Evolutionary conservation across 2,797 vertebrate species (phyloP).

Genomic region (Crenichthys baileyi): DNA sequence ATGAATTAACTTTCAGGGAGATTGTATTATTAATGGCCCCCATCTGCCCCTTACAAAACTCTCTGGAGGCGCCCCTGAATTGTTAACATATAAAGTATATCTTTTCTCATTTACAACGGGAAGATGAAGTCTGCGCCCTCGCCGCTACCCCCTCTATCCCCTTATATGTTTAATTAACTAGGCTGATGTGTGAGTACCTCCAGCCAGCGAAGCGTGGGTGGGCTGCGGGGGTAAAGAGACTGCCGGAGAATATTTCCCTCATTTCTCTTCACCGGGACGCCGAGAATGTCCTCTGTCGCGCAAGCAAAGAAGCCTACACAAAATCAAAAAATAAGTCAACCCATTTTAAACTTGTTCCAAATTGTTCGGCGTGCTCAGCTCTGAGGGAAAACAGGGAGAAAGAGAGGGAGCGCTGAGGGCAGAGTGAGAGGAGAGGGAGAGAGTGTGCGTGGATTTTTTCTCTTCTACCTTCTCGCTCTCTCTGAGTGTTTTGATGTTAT

Average conservation of each 20-base stretch:
- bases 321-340: conserved; percentile 47
- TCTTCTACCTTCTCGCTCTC: neutral
- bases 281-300: conserved; percentile 44
- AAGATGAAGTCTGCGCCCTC: conserved; percentile 59
- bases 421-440: conserved; percentile 12
- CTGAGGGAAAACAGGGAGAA: conserved; percentile 12
- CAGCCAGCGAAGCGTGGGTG: conserved; percentile 71
- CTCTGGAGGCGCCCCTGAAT: neutral
- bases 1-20: too few relatives aligned
- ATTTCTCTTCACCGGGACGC: conserved; percentile 45
- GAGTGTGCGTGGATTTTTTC: conserved; percentile 17
- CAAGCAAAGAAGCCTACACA: conserved; percentile 10
- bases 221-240: conserved; percentile 66
- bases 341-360: conserved; percentile 61
- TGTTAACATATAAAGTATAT: neutral
- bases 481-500: conserved; percentile 61
- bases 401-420: conserved; percentile 17
- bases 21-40: neutral
- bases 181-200: conserved; percentile 77
- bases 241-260: conserved; percentile 52
- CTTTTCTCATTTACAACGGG: conserved; percentile 53
- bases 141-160: neutral
- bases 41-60: neutral
- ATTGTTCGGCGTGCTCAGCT: conserved; percentile 48
- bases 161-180: conserved; percentile 75